Percentiles rank a stretch among this genome's conserved stretches.
phyloP scores from a whole-genome alignment of 2,113 vertebrate species.

The Tragelaphus buxtoni region DNA sequence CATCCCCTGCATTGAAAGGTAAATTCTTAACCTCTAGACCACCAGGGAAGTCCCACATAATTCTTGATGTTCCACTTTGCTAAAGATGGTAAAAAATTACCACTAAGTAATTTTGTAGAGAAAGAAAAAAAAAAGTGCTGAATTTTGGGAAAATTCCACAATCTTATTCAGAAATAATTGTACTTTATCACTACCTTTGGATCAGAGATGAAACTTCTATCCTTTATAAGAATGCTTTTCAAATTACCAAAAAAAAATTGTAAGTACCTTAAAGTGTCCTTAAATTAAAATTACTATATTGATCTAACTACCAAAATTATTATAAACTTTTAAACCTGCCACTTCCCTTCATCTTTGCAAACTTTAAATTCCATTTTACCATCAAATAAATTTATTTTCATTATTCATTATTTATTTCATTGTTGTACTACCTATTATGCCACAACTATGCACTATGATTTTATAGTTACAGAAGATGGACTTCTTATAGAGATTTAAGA shows the following conservation, averaged over 20 bases:
- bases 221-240: not conserved
- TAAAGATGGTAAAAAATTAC: not conserved
- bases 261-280: not conserved
- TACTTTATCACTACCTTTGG: not conserved
- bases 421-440: not conserved
- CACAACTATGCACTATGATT: not conserved
- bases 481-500: not conserved
- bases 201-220: not conserved
- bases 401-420: not conserved
- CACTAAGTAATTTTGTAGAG: not conserved
- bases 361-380: slow-evolving; percentile 2
- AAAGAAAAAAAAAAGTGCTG: not conserved
- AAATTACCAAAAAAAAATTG: not conserved
- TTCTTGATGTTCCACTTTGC: not conserved
- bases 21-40: not conserved
- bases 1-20: not conserved
- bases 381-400: slow-evolving; percentile 19
- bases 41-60: not conserved
- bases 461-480: not conserved
- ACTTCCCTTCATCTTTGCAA: not conserved
- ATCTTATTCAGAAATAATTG: not conserved
- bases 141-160: not conserved
- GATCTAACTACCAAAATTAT: not conserved
- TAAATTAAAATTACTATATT: not conserved
- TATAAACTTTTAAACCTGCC: not conserved